These are phyloP conservation scores for Calliphora vicina DNA, from an alignment of 1,140 invertebrate genomes.

Conservation along the genomic window DNA sequence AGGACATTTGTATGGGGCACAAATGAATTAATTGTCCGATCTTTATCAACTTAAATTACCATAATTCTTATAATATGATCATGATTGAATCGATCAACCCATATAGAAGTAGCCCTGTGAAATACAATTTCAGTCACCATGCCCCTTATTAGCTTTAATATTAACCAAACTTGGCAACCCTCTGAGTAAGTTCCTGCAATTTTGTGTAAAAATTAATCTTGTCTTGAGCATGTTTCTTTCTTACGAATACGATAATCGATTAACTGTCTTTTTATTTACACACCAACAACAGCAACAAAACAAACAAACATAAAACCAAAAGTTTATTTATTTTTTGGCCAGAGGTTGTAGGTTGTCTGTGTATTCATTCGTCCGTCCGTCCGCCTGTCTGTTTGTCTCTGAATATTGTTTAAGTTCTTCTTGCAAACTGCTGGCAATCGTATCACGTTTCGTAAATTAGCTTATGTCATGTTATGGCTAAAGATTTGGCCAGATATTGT, in stretches of 20 bases:
- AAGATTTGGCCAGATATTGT: conserved; percentile 24
- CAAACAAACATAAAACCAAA: background rate
- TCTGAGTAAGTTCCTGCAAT: background rate
- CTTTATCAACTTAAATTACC: too few species aligned
- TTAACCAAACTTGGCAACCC: background rate
- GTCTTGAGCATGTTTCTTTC: background rate
- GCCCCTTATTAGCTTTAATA: too few species aligned
- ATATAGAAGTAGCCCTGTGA: too few species aligned
- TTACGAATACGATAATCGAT: conserved; percentile 20
- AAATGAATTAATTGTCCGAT: too few species aligned
- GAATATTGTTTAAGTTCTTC: background rate
- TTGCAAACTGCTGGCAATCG: background rate
- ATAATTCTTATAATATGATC: too few species aligned
- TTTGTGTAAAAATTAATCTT: conserved; percentile 4
- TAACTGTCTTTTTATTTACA: conserved; percentile 24
- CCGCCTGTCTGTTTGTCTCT: background rate
- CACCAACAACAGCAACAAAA: background rate
- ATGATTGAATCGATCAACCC: too few species aligned
- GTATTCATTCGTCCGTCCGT: background rate
- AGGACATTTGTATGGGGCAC: too few species aligned
- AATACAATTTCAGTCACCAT: too few species aligned
- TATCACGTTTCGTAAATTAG: conserved; percentile 35
- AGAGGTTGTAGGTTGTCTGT: conserved; percentile 1
- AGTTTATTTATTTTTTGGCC: conserved; percentile 17
- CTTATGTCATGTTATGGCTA: conserved; percentile 24